Conservation (phyloP, 2,888 invertebrate genomes). For the Tetragnatha montana region DNA sequence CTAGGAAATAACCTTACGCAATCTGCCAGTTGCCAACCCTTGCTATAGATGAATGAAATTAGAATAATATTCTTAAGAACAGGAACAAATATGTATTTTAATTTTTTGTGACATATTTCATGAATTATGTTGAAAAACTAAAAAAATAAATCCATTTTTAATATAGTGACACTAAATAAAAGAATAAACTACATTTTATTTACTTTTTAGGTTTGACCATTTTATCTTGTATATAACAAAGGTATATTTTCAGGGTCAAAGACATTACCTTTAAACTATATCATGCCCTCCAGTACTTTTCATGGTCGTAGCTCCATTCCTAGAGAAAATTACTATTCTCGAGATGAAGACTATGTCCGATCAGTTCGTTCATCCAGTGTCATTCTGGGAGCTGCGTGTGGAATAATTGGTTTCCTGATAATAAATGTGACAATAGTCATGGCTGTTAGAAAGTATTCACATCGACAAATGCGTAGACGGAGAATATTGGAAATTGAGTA, state of each 20-base stretch:
- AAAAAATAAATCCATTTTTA: no score
- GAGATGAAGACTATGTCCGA: conserved; percentile 64
- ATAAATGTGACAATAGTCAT: conserved; percentile 74
- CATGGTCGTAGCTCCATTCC: conserved; percentile 63
- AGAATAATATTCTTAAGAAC: no score
- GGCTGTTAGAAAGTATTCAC: conserved; percentile 73
- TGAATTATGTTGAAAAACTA: no score
- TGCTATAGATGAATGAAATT: no score
- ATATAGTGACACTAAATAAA: no score
- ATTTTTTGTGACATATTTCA: no score
- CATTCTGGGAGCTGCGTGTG: conserved; percentile 73
- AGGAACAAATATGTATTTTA: no score
- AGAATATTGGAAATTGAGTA: conserved; percentile 71
- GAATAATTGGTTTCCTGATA: conserved; percentile 74
- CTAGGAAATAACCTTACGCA: no score
- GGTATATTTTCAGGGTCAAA: conserved; percentile 52
- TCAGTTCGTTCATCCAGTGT: conserved; percentile 67
- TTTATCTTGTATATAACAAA: no score
- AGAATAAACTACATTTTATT: no score
- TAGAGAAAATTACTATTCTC: conserved; percentile 65
- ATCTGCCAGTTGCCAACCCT: no score
- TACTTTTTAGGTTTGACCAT: no score
- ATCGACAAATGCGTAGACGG: conserved; percentile 72
- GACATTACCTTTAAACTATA: conserved; percentile 64
- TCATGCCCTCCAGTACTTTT: conserved; percentile 67